Percentiles rank a stretch among this genome's conserved stretches.
Evolutionary conservation across 2,888 invertebrate species (phyloP).

Genomic region (Thera britannica): DNA sequence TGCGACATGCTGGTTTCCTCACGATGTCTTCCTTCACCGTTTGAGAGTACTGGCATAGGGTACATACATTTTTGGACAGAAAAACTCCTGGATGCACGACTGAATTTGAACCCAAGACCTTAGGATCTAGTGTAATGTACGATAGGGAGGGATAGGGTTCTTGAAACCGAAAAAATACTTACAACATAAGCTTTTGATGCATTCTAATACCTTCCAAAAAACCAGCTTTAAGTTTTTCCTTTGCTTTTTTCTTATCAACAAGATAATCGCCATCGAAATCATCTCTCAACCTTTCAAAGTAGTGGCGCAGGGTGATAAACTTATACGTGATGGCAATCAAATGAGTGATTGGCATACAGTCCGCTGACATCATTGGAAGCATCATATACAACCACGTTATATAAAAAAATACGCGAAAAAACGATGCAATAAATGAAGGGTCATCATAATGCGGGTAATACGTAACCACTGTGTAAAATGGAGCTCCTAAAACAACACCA

Average conservation of each 20-base stretch:
- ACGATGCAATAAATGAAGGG: slow-evolving; percentile 55
- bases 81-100: too few species aligned
- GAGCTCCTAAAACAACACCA: slow-evolving; percentile 56
- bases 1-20: too few species aligned
- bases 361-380: slow-evolving; percentile 77
- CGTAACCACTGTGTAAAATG: slow-evolving; percentile 77
- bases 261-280: slow-evolving; percentile 55
- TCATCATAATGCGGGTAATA: slow-evolving; percentile 70
- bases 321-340: slow-evolving; percentile 67
- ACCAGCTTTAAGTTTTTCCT: slow-evolving; percentile 56
- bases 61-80: too few species aligned
- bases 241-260: slow-evolving; percentile 54
- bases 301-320: slow-evolving; percentile 67
- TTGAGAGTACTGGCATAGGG: too few species aligned
- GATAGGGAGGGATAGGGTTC: neutral
- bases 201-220: slow-evolving; percentile 68
- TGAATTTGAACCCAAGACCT: too few species aligned
- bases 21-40: too few species aligned
- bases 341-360: slow-evolving; percentile 74
- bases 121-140: too few species aligned
- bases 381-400: slow-evolving; percentile 76
- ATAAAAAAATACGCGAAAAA: slow-evolving; percentile 69
- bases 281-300: slow-evolving; percentile 60
- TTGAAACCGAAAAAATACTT: slow-evolving; percentile 42
- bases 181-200: slow-evolving; percentile 72